These are phyloP conservation scores for Eremobia ochroleuca DNA, from an alignment of 2,888 invertebrate species.

Conservation along the genomic window DNA sequence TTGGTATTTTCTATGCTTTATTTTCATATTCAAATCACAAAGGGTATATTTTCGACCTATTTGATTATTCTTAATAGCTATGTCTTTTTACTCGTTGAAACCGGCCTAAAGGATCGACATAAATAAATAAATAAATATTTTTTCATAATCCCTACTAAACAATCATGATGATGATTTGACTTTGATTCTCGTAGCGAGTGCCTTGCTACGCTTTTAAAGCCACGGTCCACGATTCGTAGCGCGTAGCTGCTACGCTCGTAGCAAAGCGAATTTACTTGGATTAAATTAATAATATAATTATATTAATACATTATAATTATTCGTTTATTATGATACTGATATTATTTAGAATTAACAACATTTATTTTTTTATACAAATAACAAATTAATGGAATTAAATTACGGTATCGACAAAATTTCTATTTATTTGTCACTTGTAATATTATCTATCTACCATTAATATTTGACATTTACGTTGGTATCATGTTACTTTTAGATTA, in stretches of 20 bases:
- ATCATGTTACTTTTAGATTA: neutral
- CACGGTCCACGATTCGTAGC: constrained; percentile 21
- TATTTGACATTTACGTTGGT: neutral
- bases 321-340: too few species aligned
- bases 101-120: too few species aligned
- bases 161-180: neutral
- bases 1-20: neutral
- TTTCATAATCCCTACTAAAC: too few species aligned
- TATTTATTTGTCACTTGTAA: neutral
- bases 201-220: constrained; percentile 17
- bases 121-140: neutral
- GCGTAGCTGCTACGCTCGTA: constrained; percentile 28
- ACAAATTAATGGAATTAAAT: neutral
- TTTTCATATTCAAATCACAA: neutral
- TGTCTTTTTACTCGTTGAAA: neutral
- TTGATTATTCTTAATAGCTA: neutral
- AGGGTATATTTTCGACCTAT: neutral
- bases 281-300: neutral
- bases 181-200: neutral
- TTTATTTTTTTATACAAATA: neutral
- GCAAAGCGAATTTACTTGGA: neutral
- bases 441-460: neutral
- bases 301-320: neutral
- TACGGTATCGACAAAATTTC: neutral
- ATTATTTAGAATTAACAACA: neutral